phyloP scores from a whole-genome alignment of 2,888 invertebrate genomes.

The Orchestes rusci region DNA sequence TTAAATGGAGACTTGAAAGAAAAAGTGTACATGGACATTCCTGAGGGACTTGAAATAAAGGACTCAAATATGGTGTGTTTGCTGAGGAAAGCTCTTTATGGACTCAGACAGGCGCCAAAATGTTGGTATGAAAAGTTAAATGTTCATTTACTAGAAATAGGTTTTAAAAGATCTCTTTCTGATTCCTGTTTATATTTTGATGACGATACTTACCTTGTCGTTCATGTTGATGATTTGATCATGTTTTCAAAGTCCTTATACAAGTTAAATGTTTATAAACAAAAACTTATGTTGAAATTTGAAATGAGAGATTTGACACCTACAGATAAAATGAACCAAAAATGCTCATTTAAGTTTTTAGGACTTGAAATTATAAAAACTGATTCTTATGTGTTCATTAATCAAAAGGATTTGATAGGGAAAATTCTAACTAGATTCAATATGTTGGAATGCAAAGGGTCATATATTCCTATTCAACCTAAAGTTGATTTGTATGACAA shows the following conservation, averaged over 20 bases:
- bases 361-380: neutral
- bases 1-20: conserved; percentile 24
- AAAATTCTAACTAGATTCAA: neutral
- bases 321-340: neutral
- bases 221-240: conserved; percentile 16
- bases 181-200: conserved; percentile 14
- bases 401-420: neutral
- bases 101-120: conserved; percentile 11
- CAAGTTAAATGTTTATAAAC: conserved; percentile 12
- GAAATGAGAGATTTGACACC: conserved; percentile 21
- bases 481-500: neutral
- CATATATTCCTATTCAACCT: neutral
- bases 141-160: conserved; percentile 4
- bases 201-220: conserved; percentile 6
- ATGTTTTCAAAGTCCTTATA: conserved; percentile 3
- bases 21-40: neutral
- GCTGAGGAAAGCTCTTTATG: conserved; percentile 9
- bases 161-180: conserved; percentile 12
- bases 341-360: neutral
- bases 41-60: conserved; percentile 15
- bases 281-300: conserved; percentile 14
- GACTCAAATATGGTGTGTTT: conserved; percentile 13
- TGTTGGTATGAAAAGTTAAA: conserved; percentile 13
- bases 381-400: neutral
- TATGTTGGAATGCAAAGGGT: neutral